A percentile compares a stretch with the other conserved stretches of the same genome.
Evolutionary conservation across 2,797 vertebrate genomes (phyloP).

Genomic region (Sylvia borin): DNA sequence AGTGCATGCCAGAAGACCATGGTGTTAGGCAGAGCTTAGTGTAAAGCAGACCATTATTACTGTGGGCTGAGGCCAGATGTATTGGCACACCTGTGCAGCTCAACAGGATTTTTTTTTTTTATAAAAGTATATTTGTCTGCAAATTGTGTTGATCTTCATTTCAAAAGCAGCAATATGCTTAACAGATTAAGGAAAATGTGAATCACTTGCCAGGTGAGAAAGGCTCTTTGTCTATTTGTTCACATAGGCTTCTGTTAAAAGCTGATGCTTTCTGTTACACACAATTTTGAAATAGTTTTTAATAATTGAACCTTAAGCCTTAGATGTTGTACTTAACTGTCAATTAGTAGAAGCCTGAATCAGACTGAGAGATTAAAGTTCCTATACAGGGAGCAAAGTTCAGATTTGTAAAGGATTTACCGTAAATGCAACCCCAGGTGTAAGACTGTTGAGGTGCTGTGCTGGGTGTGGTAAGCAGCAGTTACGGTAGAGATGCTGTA

Average conservation of each 20-base stretch:
- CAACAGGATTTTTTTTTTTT: not conserved
- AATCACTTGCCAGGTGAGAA: not conserved
- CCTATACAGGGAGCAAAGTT: not conserved
- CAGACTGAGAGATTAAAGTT: not conserved
- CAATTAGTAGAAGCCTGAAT: not conserved
- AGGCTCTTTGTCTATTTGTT: not conserved
- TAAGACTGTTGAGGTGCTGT: not conserved
- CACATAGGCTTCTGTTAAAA: not conserved
- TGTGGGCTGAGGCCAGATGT: not conserved
- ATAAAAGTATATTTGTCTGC: not conserved
- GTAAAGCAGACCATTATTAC: not conserved
- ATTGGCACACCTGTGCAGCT: not conserved
- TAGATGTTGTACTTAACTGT: not conserved
- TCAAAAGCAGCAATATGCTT: not conserved
- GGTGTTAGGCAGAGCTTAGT: not conserved
- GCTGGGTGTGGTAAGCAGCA: not conserved
- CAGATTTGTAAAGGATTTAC: not conserved
- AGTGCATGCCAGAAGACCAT: not conserved
- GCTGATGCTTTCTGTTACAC: not conserved
- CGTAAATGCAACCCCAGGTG: not conserved
- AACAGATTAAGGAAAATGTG: not conserved
- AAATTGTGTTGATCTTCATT: not conserved
- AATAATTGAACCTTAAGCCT: not conserved
- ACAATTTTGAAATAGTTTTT: not conserved
- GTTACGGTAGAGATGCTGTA: not conserved